Base-by-base conservation (phyloP, 2,888 invertebrate species). In the Charanyca ferruginea region DNA sequence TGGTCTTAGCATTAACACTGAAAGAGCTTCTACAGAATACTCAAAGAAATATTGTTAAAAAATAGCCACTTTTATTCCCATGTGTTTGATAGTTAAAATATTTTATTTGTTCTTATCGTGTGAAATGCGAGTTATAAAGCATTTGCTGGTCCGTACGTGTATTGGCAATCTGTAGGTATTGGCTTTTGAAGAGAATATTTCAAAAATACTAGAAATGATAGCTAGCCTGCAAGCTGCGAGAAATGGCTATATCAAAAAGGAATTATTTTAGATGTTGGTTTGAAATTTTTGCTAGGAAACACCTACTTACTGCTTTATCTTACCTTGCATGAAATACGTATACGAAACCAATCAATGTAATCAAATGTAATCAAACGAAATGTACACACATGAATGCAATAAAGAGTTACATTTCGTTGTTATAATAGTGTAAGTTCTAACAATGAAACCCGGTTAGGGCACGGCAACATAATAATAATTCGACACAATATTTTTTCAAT, bases 111-210 rank as follows among this genome's bases (percentile, higher is more conserved):
- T 44, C 41, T 52, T 73, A 53, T 62, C 57, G 48, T 28, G 35
- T 54, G 76, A 68, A 58, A 53, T 62, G 68, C 45, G 9, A 44
- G 41, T 49, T 74, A 63, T 64, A 73, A 52, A 53, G 47, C 54
- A 32, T 60, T 52, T 59, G 38, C 44, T 11, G 42, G 58, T 25
- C 13, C 28, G 28, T 53, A 20, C 64, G 63, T 58, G 71, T 76
- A 73, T 70, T 77, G 63, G 71, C 71, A 57, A 77, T 73, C 63
- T 70, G 58, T 20, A n/a, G n/a, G n/a, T n/a, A 47, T 41, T 11
- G 45, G 57, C 32, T 55, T 61, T 72, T 61, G 23, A 58, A 48
- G 18, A 51, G 45, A 54, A 42, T 76, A 70, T 73, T 71, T 62
- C 48, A 22, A 76, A 72, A 69, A 76, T 61, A 44, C n/a, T 60